Conservation (phyloP, 2,113 vertebrate species). For the Dinomys branickii region DNA sequence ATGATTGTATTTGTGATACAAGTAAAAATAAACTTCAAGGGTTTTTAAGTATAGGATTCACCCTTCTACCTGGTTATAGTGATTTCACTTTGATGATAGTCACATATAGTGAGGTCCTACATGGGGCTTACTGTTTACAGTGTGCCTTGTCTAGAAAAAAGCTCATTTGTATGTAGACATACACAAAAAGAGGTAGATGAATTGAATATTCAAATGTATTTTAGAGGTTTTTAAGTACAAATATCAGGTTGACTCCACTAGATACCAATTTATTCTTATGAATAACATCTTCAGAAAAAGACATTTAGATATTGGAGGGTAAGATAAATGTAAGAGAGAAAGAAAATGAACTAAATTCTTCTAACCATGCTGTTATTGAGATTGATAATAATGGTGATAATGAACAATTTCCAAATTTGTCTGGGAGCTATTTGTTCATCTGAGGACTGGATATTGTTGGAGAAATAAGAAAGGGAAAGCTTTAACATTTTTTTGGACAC, state of each 20-base stretch:
- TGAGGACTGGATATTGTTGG: background rate
- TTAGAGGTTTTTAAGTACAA: slow-evolving; percentile 31
- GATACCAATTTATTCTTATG: slow-evolving; percentile 19
- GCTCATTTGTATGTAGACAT: background rate
- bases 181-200: background rate
- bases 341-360: slow-evolving; percentile 44
- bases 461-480: slow-evolving; percentile 18
- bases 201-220: background rate
- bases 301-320: slow-evolving; percentile 25
- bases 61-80: background rate
- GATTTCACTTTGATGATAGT: background rate
- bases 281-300: slow-evolving; percentile 14
- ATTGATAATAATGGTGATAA: slow-evolving; percentile 17
- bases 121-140: background rate
- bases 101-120: background rate
- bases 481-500: background rate
- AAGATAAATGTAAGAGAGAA: slow-evolving; percentile 49
- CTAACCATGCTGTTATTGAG: background rate
- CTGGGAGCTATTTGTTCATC: slow-evolving; percentile 37
- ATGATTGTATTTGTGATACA: slow-evolving; percentile 1
- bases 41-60: background rate
- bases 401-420: background rate
- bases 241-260: background rate
- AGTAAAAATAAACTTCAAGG: slow-evolving; percentile 2
- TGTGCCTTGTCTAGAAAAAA: background rate